Evolutionary conservation across 1,140 invertebrate genomes (phyloP).

Genomic region (Microplitis demolitor): DNA sequence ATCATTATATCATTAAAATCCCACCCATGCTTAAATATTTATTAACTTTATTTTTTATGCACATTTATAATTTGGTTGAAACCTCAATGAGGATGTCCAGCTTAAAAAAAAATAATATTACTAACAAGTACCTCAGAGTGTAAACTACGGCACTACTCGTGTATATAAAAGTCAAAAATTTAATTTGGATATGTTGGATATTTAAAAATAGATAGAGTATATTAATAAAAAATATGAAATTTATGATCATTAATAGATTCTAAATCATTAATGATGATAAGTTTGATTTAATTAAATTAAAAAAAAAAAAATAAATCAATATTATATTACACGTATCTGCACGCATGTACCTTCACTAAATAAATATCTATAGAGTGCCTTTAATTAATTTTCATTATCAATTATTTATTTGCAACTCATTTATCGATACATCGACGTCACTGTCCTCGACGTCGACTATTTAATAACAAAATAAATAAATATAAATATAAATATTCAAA

Average conservation of each 20-base stretch:
- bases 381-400: constrained; percentile 37
- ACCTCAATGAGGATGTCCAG: constrained; percentile 5
- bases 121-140: constrained; percentile 24
- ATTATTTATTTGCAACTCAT: constrained; percentile 3
- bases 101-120: not conserved
- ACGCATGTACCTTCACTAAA: constrained; percentile 33
- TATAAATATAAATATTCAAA: not conserved
- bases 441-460: constrained; percentile 26
- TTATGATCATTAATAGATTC: not conserved
- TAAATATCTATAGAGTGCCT: constrained; percentile 37
- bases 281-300: no score
- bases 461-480: not conserved
- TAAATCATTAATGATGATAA: no score
- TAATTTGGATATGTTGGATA: constrained; percentile 7
- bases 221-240: constrained; percentile 2
- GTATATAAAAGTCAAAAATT: constrained; percentile 32
- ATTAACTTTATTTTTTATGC: not conserved
- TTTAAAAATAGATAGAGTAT: constrained; percentile 6
- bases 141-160: constrained; percentile 25
- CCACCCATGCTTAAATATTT: not conserved
- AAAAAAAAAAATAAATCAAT: not conserved
- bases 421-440: constrained; percentile 21
- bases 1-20: no score
- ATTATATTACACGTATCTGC: constrained; percentile 29
- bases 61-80: not conserved